Conservation (phyloP, 2,113 vertebrate species). For the Papio anubis region DNA sequence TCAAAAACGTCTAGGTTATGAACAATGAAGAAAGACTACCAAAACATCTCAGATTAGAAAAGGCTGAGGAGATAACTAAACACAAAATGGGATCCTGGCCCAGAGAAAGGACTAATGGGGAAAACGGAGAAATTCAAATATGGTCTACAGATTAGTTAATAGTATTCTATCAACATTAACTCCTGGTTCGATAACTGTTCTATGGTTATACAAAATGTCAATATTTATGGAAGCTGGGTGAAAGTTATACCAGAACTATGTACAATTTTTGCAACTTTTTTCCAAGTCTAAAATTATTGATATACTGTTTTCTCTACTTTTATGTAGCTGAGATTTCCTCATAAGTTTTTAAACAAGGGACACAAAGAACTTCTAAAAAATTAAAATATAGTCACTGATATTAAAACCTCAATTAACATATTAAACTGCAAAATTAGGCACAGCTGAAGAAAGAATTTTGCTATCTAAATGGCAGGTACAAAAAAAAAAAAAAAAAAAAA, state of each 20-base stretch:
- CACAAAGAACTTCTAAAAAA: neutral
- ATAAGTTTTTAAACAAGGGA: neutral
- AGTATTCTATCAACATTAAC: neutral
- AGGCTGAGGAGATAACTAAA: slow-evolving; percentile 12
- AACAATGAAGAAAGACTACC: neutral
- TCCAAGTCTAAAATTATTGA: neutral
- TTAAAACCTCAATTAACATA: neutral
- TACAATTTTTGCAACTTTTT: neutral
- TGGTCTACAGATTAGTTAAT: neutral
- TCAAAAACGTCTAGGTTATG: neutral
- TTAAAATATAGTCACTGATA: neutral
- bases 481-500: neutral
- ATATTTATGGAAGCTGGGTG: neutral
- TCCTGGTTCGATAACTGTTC: neutral
- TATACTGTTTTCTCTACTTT: neutral
- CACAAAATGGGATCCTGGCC: neutral
- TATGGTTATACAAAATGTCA: slow-evolving; percentile 1
- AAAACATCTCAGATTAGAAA: neutral
- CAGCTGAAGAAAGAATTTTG: neutral
- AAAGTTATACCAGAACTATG: neutral
- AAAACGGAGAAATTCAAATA: neutral
- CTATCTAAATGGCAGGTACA: neutral
- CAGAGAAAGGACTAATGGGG: neutral
- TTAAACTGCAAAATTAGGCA: slow-evolving; percentile 12
- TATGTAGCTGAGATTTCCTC: neutral